A percentile compares a stretch with the other conserved stretches of the same genome.
Conservation (phyloP, 2,888 invertebrate species). For the Brachypterus glaber region DNA sequence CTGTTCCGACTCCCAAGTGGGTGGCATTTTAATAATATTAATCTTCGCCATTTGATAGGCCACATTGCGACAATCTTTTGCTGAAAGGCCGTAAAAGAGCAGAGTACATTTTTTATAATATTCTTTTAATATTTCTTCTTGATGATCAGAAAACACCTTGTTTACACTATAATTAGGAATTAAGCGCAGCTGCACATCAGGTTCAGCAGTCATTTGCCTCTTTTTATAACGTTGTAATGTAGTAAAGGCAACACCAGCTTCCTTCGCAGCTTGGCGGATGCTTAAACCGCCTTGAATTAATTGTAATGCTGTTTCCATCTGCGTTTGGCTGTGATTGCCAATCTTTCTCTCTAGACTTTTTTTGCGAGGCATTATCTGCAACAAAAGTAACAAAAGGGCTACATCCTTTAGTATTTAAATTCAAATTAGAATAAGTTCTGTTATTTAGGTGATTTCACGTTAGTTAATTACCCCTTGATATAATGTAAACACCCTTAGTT, state of each 20-base stretch:
- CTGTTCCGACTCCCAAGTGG: too few species aligned
- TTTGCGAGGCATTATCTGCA: slow-evolving; percentile 1
- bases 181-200: slow-evolving; percentile 1
- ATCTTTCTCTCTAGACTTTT: neutral
- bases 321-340: neutral
- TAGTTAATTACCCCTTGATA: too few species aligned
- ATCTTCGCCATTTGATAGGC: too few species aligned
- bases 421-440: too few species aligned
- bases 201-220: neutral
- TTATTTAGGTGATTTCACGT: too few species aligned
- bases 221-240: slow-evolving; percentile 3
- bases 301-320: neutral
- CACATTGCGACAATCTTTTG: too few species aligned
- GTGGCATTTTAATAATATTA: too few species aligned
- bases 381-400: neutral
- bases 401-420: too few species aligned
- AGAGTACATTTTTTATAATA: too few species aligned
- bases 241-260: neutral
- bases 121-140: neutral
- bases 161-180: neutral
- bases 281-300: neutral
- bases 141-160: neutral
- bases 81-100: too few species aligned
- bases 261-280: slow-evolving; percentile 2
- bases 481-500: too few species aligned